Percentiles rank a stretch among this genome's conserved stretches.
Evolutionary conservation across 2,113 vertebrate genomes (phyloP).

Genomic region (Sorex fumeus): DNA sequence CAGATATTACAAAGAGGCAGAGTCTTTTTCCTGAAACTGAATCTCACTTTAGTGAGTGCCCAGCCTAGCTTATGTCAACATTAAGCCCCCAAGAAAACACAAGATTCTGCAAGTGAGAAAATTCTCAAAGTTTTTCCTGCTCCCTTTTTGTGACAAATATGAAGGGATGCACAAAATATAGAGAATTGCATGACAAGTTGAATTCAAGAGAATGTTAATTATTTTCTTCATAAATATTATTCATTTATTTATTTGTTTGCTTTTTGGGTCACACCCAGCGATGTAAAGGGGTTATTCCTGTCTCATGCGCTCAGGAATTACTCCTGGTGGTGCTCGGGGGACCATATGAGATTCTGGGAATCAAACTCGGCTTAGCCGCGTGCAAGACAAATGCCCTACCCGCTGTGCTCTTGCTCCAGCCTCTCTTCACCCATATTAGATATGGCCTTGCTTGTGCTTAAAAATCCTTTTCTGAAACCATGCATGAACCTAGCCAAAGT

Average conservation of each 20-base stretch:
- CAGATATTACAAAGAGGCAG: conserved; percentile 59
- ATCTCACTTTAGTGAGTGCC: not conserved
- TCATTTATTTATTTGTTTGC: no score
- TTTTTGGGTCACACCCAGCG: no score
- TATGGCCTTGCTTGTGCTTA: not conserved
- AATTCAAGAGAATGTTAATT: not conserved
- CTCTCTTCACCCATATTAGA: not conserved
- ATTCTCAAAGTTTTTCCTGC: not conserved
- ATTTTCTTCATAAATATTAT: not conserved
- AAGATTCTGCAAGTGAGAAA: not conserved
- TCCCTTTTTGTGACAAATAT: not conserved
- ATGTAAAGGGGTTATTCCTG: no score
- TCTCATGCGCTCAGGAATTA: no score
- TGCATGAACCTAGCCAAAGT: not conserved
- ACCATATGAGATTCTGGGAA: no score
- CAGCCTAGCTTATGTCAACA: not conserved
- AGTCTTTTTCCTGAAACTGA: conserved; percentile 16
- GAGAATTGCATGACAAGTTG: not conserved
- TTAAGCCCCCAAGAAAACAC: not conserved
- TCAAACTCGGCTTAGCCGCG: no score
- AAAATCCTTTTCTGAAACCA: not conserved
- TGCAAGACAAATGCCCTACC: no score
- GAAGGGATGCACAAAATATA: not conserved
- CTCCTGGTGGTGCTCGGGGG: no score
- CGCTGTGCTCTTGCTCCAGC: no score